Evolutionary conservation across 2,113 vertebrate species (phyloP), one percentile per base, ranked within the genome.

Genomic region (Gracilinanus agilis): DNA sequence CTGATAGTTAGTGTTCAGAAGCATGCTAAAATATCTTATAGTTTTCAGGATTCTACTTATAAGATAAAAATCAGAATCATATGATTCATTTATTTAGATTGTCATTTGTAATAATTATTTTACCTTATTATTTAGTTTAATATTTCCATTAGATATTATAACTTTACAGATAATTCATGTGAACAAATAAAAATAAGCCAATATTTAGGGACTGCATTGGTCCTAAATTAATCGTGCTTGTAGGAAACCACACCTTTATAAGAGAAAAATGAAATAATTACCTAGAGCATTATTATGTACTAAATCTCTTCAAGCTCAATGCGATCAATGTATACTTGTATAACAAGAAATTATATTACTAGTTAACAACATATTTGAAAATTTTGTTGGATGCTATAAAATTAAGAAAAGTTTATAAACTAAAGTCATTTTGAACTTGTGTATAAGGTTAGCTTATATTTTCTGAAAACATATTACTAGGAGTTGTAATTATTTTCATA

Each of bases 31-130:
- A 92, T 3, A 90, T 92, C 10, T 95, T 27, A 94, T 8, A 40
- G 34, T 93, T 96, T 96, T 49, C 88, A 96, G 95, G 90, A 97
- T 94, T 96, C 27, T 2, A 94, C 55, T 44, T 94, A 88, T 95
- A 96, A 34, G 34, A 97, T 95, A 90, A 49, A 93, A 88, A 97
- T 67, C 24, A 96, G 88, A 40, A 94, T 96, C 94, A 94, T 94
- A 93, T 96, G 89, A 94, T 96, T 92, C 95, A 54, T 90, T 94
- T 23, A 25, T 44, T 61, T 19, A 29, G 11, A 75, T 75, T 75
- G 7, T 96, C 96, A 94, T 94, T 94, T 97, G 54, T 94, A 96
- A 90, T 96, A 75, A 94, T 93, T 19, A 24, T 54, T 61, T 23
- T 25, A 11, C 9, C 92, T 1, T 75, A n/a, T 91, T 55, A 94